Base-by-base conservation (phyloP, 2,797 vertebrate genomes). In the Acipenser ruthenus region DNA sequence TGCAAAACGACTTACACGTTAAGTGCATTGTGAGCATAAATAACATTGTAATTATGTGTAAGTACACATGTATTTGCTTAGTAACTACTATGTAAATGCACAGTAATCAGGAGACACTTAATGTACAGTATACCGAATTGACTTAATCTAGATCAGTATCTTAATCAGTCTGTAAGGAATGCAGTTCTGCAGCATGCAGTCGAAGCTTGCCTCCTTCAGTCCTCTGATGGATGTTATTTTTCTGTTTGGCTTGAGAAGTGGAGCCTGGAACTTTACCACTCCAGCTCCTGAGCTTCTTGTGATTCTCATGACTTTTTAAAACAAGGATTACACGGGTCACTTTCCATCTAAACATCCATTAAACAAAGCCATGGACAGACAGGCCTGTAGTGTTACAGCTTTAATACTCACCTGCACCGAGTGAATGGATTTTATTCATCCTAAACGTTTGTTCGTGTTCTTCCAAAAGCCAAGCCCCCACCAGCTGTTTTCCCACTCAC, bases 301-400 rank as follows among this genome's bases (percentile, higher is more conserved):
- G 37, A 37, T 60, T 18, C 13, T 50, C 47, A 18, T 51, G 66
- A 69, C 66, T 72, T 67, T 59, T 66, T 70, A 51, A 47, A 12
- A 1, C 37, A 59, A 62, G 51, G 65, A 66, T 65, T 70, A 63
- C 13, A 65, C 53, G 50, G 61, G 64, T 53, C 51, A 8, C 49
- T 62, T 69, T 18, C 66, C 65, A 72, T 60, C 64, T 62, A 65
- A 72, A 65, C 73, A 65, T 60, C 71, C 70, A 74, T 70, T 74
- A 71, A 71, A 68, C 47, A 66, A 70, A 69, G 71, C 75, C 60
- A 50, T 66, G 13, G 67, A 56, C 67, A 75, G 72, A 70, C 71
- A 71, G 47, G 11, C 12, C 6, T 10, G 8, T 3, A 55, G 49
- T 37, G 56, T 63, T 58, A 64, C 71, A 59, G 68, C 66, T 64